Percentiles rank a stretch among this genome's conserved stretches.
These are phyloP conservation scores for Paralichthys olivaceus DNA, from an alignment of 2,113 vertebrate species.

Conservation along the genomic window DNA sequence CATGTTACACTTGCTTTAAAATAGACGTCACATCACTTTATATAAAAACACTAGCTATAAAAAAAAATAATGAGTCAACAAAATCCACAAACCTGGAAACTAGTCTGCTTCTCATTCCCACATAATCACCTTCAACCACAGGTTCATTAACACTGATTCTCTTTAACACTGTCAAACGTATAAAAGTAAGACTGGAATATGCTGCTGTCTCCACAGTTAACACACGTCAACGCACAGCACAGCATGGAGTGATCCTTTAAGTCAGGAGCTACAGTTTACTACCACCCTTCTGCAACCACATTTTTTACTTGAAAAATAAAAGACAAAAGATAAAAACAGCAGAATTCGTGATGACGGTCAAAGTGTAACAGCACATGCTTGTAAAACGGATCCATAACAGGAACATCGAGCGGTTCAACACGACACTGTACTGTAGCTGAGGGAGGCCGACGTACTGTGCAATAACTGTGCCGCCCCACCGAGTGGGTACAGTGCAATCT, in stretches of 20 bases:
- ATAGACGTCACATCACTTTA: conserved; percentile 67
- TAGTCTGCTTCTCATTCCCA: conserved; percentile 23
- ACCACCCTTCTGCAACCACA: conserved; percentile 27
- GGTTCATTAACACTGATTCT: conserved; percentile 59
- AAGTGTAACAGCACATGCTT: conserved; percentile 70
- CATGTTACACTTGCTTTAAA: conserved; percentile 55
- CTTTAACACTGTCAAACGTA: conserved; percentile 48
- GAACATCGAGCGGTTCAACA: conserved; percentile 52
- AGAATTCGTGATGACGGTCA: conserved; percentile 38
- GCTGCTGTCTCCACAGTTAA: conserved; percentile 12
- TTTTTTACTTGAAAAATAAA: conserved; percentile 22
- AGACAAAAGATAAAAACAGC: conserved; percentile 41
- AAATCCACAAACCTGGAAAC: conserved; percentile 38
- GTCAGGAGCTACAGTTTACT: conserved; percentile 52
- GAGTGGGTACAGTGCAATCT: conserved; percentile 47
- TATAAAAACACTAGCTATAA: conserved; percentile 66
- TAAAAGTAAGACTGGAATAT: conserved; percentile 39
- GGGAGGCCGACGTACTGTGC: conserved; percentile 34
- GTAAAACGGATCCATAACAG: conserved; percentile 49
- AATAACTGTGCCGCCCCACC: conserved; percentile 22
- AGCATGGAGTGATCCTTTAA: conserved; percentile 27
- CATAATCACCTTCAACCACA: conserved; percentile 21
- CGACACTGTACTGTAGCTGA: conserved; percentile 29
- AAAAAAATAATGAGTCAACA: conserved; percentile 41
- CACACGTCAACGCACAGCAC: neutral